Percentiles rank a stretch among this genome's conserved stretches.
Conservation (phyloP, 2,888 invertebrate genomes). For the Hydropsyche betteni region DNA sequence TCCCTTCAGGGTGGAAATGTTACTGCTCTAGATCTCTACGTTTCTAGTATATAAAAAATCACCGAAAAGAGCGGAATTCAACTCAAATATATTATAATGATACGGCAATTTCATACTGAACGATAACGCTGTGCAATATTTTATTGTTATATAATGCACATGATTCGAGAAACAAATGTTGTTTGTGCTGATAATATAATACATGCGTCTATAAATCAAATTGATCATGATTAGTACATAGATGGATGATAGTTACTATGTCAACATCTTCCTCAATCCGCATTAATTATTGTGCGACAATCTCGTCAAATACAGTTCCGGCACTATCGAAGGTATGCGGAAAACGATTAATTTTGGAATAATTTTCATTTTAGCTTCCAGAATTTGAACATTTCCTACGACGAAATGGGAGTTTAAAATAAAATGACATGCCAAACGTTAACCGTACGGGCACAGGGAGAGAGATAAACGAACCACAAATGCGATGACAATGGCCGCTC, state of each 20-base stretch:
- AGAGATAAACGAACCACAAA: slow-evolving; percentile 40
- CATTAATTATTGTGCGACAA: slow-evolving; percentile 16
- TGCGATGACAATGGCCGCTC: slow-evolving; percentile 38
- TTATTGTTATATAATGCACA: too few species aligned
- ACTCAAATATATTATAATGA: too few species aligned
- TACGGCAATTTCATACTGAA: too few species aligned
- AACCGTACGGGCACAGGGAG: slow-evolving; percentile 24
- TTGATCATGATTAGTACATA: slow-evolving; percentile 22
- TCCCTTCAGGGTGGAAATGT: slow-evolving; percentile 1
- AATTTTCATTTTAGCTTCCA: not conserved
- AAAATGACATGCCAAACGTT: slow-evolving; percentile 36
- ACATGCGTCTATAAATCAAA: slow-evolving; percentile 15
- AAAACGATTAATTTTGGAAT: not conserved
- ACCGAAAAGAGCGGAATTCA: too few species aligned
- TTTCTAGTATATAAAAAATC: too few species aligned
- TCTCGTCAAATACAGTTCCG: too few species aligned
- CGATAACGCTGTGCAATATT: too few species aligned
- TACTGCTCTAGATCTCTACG: too few species aligned
- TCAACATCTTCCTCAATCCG: slow-evolving; percentile 28
- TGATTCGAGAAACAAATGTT: too few species aligned
- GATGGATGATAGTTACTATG: slow-evolving; percentile 24
- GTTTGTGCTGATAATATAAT: not conserved
- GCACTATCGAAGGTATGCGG: not conserved
- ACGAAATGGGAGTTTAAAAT: not conserved
- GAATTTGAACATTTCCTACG: not conserved